Conservation (phyloP, 2,888 invertebrate species). For the Rhimphoctona megacephalus region DNA sequence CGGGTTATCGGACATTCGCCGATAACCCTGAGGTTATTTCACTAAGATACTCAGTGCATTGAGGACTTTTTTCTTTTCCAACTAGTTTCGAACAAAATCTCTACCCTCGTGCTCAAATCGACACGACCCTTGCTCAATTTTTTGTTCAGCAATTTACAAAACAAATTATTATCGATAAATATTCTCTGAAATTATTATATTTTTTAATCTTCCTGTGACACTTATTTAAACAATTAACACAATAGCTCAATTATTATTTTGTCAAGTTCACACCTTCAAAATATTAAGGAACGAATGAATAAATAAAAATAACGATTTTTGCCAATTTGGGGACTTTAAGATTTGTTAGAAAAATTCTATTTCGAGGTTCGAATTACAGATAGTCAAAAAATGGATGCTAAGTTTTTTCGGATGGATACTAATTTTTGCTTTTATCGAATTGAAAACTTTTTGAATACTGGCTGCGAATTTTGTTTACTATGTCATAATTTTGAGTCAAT, state of each 20-base stretch:
- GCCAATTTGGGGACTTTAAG: no score
- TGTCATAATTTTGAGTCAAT: background rate
- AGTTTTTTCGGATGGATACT: background rate
- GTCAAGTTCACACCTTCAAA: background rate
- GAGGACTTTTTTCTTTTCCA: background rate
- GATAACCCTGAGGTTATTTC: constrained; percentile 62
- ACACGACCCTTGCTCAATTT: background rate
- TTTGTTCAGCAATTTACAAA: background rate
- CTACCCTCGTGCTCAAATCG: constrained; percentile 28
- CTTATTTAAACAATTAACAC: background rate
- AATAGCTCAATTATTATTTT: background rate
- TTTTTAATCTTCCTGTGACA: background rate
- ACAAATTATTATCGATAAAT: background rate
- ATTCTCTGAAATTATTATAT: background rate
- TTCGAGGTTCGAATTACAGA: background rate
- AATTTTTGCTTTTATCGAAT: background rate
- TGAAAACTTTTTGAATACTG: background rate
- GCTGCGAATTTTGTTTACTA: background rate
- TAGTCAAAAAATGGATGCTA: no score
- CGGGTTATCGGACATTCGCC: constrained; percentile 49
- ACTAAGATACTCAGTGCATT: constrained; percentile 24
- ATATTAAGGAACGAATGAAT: background rate
- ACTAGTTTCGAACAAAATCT: constrained; percentile 19
- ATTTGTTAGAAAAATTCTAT: background rate
- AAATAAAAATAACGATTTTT: background rate